phyloP scores from a whole-genome alignment of 37 sponge, comb jelly and placozoan species.

The Geodia barretti region DNA sequence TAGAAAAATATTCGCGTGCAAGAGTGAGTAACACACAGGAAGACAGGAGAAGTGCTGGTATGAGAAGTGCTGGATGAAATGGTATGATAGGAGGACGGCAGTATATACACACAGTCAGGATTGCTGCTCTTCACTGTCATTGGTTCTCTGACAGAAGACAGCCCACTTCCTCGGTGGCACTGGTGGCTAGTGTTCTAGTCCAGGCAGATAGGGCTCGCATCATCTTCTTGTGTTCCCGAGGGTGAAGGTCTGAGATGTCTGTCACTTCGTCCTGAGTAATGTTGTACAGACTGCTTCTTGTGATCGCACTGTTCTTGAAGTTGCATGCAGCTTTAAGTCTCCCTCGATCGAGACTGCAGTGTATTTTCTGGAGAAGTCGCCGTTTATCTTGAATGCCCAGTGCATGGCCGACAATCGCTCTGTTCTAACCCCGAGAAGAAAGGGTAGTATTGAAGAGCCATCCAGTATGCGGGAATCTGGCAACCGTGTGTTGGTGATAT shows the following conservation, averaged over 20 bases:
- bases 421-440: not conserved
- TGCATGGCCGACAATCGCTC: not conserved
- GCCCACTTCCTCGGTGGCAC: constrained; percentile 23
- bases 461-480: constrained; percentile 11
- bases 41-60: too few relatives aligned
- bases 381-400: constrained; percentile 50
- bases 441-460: constrained; percentile 37
- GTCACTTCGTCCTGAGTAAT: not conserved
- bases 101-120: not conserved
- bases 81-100: not conserved
- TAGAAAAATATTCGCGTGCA: too few relatives aligned
- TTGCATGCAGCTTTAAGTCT: constrained; percentile 36
- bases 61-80: too few relatives aligned
- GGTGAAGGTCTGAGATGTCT: constrained; percentile 4
- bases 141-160: not conserved
- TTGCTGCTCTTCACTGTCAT: not conserved
- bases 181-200: constrained; percentile 16
- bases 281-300: constrained; percentile 28
- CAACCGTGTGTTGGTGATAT: constrained; percentile 1
- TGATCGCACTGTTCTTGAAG: too few relatives aligned
- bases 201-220: constrained; percentile 12
- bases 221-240: not conserved
- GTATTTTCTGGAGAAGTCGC: constrained; percentile 37
- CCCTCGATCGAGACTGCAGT: constrained; percentile 4
- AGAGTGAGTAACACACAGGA: too few relatives aligned